Conservation (phyloP, 2,113 vertebrate genomes). For the Xiphophorus couchianus region DNA sequence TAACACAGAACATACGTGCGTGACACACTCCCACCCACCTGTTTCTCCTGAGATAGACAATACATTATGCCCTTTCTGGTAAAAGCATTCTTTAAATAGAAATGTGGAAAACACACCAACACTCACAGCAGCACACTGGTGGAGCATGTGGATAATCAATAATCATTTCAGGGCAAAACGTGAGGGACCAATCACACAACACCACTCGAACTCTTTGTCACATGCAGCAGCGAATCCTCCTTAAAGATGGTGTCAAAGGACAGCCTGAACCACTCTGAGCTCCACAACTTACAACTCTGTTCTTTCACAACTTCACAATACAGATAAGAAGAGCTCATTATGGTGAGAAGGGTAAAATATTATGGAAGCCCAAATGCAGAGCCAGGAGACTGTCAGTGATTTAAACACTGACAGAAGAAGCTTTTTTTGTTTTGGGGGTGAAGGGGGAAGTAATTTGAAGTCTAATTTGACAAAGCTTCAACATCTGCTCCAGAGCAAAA, state of each 20-base stretch:
- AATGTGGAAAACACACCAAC: constrained; percentile 18
- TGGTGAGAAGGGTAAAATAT: not conserved
- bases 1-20: not conserved
- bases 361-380: not conserved
- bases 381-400: not conserved
- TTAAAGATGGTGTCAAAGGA: not conserved
- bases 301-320: not conserved
- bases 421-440: not conserved
- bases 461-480: not conserved
- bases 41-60: constrained; percentile 9
- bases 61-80: constrained; percentile 53
- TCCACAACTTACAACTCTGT: not conserved
- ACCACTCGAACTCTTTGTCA: not conserved
- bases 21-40: not conserved
- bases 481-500: no score
- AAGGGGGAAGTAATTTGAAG: not conserved
- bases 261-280: not conserved
- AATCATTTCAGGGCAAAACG: constrained; percentile 28
- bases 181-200: constrained; percentile 19
- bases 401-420: not conserved
- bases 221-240: not conserved
- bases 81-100: constrained; percentile 57
- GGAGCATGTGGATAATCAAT: constrained; percentile 46
- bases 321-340: not conserved
- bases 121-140: not conserved